Base-by-base conservation (phyloP, 2,888 invertebrate species). In the Agrilus cyanescens region DNA sequence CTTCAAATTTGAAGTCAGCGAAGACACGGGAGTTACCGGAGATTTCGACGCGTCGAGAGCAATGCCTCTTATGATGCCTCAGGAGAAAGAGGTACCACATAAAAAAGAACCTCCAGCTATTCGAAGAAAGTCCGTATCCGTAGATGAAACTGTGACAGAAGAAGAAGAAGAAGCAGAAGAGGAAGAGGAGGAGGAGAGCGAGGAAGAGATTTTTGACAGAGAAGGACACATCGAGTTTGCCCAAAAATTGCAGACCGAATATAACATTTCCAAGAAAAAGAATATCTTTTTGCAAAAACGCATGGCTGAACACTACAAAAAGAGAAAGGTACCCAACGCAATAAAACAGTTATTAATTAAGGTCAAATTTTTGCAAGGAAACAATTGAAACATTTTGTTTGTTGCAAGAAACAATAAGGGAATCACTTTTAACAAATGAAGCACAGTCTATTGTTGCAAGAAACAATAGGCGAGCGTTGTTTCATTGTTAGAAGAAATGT, bases 241-340 rank as follows among this genome's bases (percentile, higher is more conserved):
- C 30, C 46, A 35, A 32, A 29, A 31, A 4, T 37, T 55, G 29
- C 31, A 45, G 25, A 20, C 38, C 12, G 52, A 54, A 43, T 42
- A 49, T 29, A 44, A 37, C 13, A 12, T 40, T 14, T 12, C 43
- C 32, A 45, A 44, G 48, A 48, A 56, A 14, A 56, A 52, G 46
- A 64, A 62, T 48, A 56, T 51, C 37, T 54, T 59, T 42, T 50
- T 64, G 4, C 63, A 65, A 37, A 58, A 56, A 40, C 62, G 61
- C 48, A 55, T 65, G 50, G 55, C 56, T 2, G 60, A 60, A 33
- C 59, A 59, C 45, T 65, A 58, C 44, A 62, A 57, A 44, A 58
- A 57, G 37, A 53, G 59, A 38, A 63, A 61, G 47, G 57, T 57
- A 43, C 13, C 30, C 25, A 32, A 37, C 4, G 20, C 2, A 3